Evolutionary conservation across 2,113 vertebrate genomes (phyloP), one percentile per base, ranked within the genome.

Genomic region (Athene noctua): DNA sequence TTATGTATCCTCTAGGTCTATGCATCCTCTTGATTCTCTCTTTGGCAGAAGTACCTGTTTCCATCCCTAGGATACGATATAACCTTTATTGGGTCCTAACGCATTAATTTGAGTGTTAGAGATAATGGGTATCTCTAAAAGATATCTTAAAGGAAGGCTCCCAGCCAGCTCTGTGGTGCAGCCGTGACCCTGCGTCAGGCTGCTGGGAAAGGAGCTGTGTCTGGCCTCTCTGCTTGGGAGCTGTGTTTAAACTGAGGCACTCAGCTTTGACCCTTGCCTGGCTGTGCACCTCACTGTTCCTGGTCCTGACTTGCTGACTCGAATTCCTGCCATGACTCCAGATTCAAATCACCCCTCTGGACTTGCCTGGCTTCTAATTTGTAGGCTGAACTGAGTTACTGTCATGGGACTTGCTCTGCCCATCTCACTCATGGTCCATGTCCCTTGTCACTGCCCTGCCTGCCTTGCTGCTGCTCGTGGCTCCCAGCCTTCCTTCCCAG

Each of bases 401-500:
- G 29, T 32, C 26, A 4, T 10, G 47, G 29, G 26, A 15, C 29
- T 75, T 47, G 20, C 15, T 55, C 32, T 75, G n/a, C 15, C 63
- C 5, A 2, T 8, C 8, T 82, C 32, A 16, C 8, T n/a, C 14
- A 6, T n/a, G 8, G 6, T 38, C 54, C 0, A 0, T 10, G 15
- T 40, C 11, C 32, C 54, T 47, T 67, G 20, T 38, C 23, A n/a
- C 17, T 55, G 42, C 23, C 42, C 55, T 72, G 29, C 9, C 11
- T 52, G 12, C 25, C 44, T 27, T 57, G 14, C n/a, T 51, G 21
- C 29, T 67, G 22, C 13, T 58, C 0, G 0, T 7, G 10, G n/a
- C 32, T 59, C 29, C 36, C 4, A 4, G 38, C 5, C 34, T 25
- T 58, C 47, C 15, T 13, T 44, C 30, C 0, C 1, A 4, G 6